These are phyloP conservation scores for Horisme vitalbata DNA, from an alignment of 2,888 invertebrate genomes.

Conservation along the genomic window DNA sequence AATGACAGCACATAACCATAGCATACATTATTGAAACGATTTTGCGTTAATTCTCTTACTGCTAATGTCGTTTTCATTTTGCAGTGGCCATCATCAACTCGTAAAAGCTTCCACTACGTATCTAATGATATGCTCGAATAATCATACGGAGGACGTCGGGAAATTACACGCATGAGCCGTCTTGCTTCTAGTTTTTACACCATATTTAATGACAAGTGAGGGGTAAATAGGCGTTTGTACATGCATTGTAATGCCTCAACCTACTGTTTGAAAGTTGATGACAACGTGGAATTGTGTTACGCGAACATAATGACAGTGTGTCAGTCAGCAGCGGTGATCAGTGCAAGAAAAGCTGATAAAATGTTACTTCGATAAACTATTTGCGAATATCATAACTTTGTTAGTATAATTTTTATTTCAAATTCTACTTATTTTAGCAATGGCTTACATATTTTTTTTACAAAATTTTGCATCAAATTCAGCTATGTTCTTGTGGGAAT, in stretches of 20 bases:
- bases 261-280: slow-evolving; percentile 59
- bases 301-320: slow-evolving; percentile 48
- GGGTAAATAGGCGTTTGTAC: slow-evolving; percentile 58
- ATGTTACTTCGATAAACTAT: too few relatives aligned
- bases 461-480: too few relatives aligned
- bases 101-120: slow-evolving; percentile 45
- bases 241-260: slow-evolving; percentile 47
- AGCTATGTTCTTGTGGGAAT: too few relatives aligned
- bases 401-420: too few relatives aligned
- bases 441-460: too few relatives aligned
- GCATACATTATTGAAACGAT: slow-evolving; percentile 42
- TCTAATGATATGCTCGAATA: slow-evolving; percentile 58
- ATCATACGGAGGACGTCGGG: slow-evolving; percentile 44
- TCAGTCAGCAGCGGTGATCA: slow-evolving; percentile 32
- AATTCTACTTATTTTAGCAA: too few relatives aligned
- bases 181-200: slow-evolving; percentile 56
- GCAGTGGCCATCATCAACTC: slow-evolving; percentile 35
- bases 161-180: slow-evolving; percentile 57
- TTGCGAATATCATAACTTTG: too few relatives aligned
- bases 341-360: too few relatives aligned
- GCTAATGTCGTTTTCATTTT: slow-evolving; percentile 47
- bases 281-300: slow-evolving; percentile 47
- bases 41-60: slow-evolving; percentile 43
- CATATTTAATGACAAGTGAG: slow-evolving; percentile 49
- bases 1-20: slow-evolving; percentile 31